Evolutionary conservation across 1,140 invertebrate genomes (phyloP).

Genomic region (Zaprionus africanus): DNA sequence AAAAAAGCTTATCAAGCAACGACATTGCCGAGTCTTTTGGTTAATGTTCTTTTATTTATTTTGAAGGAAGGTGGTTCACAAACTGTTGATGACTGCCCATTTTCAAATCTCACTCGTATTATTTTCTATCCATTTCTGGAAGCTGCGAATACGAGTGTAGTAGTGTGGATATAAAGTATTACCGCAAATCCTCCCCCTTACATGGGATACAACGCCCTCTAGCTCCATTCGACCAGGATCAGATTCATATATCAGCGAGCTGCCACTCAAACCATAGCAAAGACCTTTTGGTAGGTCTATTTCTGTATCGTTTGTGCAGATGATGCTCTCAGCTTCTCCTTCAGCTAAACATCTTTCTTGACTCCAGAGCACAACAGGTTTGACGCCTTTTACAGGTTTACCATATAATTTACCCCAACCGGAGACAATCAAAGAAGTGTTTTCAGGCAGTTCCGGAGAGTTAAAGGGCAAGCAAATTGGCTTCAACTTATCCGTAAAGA

Average conservation of each 20-base stretch:
- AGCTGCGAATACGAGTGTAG: neutral
- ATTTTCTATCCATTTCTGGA: too few species aligned
- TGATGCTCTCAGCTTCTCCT: neutral
- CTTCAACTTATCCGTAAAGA: neutral
- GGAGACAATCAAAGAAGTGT: neutral
- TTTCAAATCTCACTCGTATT: too few species aligned
- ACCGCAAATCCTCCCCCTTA: rapidly evolving
- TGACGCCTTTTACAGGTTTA: neutral
- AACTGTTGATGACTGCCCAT: too few species aligned
- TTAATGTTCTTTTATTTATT: too few species aligned
- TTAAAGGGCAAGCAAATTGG: neutral
- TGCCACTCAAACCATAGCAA: neutral
- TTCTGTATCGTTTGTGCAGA: neutral
- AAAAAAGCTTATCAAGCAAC: too few species aligned
- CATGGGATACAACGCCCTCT: neutral
- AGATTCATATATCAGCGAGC: neutral
- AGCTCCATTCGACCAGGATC: neutral
- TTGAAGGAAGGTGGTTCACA: too few species aligned
- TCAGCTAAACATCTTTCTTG: neutral
- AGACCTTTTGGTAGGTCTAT: neutral
- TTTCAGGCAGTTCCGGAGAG: neutral
- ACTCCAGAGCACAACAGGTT: neutral
- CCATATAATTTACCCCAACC: neutral
- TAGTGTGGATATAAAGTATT: rapidly evolving
- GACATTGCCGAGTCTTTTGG: too few species aligned